Evolutionary conservation across 2,113 vertebrate genomes (phyloP).

Genomic region (Psophia crepitans): DNA sequence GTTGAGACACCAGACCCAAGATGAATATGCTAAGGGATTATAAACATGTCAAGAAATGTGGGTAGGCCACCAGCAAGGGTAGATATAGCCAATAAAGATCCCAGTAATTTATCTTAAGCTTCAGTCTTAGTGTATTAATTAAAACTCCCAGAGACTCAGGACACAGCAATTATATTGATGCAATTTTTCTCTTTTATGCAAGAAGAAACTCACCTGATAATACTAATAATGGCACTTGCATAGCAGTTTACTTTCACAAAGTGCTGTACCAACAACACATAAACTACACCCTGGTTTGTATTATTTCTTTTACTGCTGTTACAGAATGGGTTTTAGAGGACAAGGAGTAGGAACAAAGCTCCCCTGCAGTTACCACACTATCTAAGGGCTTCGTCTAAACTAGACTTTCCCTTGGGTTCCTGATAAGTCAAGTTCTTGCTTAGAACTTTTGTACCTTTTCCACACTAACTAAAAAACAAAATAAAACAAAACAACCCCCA

Average conservation of each 20-base stretch:
- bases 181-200: constrained; percentile 32
- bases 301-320: constrained; percentile 22
- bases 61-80: background rate
- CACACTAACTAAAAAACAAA: background rate
- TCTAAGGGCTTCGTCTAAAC: background rate
- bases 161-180: background rate
- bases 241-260: background rate
- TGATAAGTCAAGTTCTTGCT: background rate
- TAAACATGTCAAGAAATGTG: background rate
- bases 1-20: background rate
- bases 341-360: background rate
- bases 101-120: background rate
- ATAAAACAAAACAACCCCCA: too few species aligned
- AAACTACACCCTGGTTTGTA: background rate
- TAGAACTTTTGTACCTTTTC: background rate
- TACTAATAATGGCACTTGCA: background rate
- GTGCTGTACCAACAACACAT: background rate
- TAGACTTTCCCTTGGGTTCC: background rate
- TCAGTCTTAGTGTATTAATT: background rate
- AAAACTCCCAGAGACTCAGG: background rate
- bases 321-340: background rate
- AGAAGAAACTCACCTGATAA: constrained; percentile 28
- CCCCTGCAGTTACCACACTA: background rate
- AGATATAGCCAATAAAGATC: background rate
- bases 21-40: background rate